A percentile compares a stretch with the other conserved stretches of the same genome.
Conservation (phyloP, 2,797 vertebrate species). For the Heteromormyrus szaboi region DNA sequence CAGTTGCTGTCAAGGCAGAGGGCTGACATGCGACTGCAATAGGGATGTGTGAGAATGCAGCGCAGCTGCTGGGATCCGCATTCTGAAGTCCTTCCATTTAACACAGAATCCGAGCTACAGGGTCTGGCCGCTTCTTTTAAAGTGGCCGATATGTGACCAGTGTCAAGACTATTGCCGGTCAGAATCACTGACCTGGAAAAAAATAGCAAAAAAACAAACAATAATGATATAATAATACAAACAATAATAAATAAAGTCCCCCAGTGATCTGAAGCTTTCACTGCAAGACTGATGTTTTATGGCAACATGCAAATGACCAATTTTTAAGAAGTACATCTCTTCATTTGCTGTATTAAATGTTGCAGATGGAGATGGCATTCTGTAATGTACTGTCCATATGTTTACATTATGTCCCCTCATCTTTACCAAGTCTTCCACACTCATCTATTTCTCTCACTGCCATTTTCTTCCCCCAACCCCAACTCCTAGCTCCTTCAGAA, state of each 20-base stretch:
- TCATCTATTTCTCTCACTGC: background rate
- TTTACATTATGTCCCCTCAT: background rate
- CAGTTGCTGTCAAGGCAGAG: background rate
- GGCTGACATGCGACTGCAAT: background rate
- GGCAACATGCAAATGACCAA: background rate
- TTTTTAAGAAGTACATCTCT: background rate
- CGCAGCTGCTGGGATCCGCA: background rate
- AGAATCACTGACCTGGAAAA: constrained; percentile 18
- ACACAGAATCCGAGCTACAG: background rate
- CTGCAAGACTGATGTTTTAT: background rate
- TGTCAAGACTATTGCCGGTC: background rate
- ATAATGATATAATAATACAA: background rate
- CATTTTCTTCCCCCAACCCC: background rate
- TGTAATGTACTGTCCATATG: background rate
- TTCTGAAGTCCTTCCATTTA: background rate
- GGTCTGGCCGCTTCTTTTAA: background rate
- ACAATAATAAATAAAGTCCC: background rate
- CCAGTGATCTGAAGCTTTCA: background rate
- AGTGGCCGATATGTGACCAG: background rate
- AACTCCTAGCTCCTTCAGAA: background rate
- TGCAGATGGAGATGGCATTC: background rate
- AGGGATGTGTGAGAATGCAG: background rate
- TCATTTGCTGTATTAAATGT: background rate
- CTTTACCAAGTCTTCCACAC: background rate
- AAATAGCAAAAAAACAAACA: background rate